A percentile compares a stretch with the other conserved stretches of the same genome.
phyloP scores from a whole-genome alignment of 2,888 invertebrate genomes.

The Esperia sulphurella region DNA sequence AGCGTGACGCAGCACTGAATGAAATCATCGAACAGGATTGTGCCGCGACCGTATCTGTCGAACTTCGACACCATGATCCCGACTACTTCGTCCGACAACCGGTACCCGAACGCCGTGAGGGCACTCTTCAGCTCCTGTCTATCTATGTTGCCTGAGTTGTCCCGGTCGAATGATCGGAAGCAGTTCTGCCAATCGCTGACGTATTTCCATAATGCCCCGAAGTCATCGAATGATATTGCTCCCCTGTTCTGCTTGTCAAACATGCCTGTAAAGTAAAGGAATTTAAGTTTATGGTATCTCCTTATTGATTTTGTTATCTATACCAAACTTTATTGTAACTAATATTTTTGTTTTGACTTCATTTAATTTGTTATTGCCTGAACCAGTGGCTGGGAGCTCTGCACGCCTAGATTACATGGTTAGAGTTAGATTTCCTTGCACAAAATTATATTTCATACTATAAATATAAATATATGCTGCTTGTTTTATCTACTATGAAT shows the following conservation, averaged over 20 bases:
- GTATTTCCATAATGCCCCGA: conserved; percentile 98
- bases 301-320: too few relatives aligned
- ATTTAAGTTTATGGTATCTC: too few relatives aligned
- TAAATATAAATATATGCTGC: too few relatives aligned
- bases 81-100: conserved; percentile 90
- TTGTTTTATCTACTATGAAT: too few relatives aligned
- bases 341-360: too few relatives aligned
- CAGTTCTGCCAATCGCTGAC: conserved; percentile 98
- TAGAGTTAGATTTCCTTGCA: too few relatives aligned
- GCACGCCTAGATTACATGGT: too few relatives aligned
- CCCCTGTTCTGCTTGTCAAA: conserved; percentile 95
- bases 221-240: conserved; percentile 95
- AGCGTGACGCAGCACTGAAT: conserved; percentile 97
- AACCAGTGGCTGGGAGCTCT: too few relatives aligned
- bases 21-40: conserved; percentile 98
- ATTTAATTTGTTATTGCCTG: too few relatives aligned
- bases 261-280: conserved; percentile 83
- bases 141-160: conserved; percentile 96
- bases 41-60: conserved; percentile 93
- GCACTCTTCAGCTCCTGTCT: conserved; percentile 93
- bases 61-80: conserved; percentile 93
- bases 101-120: conserved; percentile 92
- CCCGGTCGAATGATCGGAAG: conserved; percentile 95
- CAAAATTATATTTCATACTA: too few relatives aligned
- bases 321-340: too few relatives aligned